These are phyloP conservation scores for Dasyurus viverrinus DNA, from an alignment of 2,113 vertebrate genomes.

Conservation along the genomic window DNA sequence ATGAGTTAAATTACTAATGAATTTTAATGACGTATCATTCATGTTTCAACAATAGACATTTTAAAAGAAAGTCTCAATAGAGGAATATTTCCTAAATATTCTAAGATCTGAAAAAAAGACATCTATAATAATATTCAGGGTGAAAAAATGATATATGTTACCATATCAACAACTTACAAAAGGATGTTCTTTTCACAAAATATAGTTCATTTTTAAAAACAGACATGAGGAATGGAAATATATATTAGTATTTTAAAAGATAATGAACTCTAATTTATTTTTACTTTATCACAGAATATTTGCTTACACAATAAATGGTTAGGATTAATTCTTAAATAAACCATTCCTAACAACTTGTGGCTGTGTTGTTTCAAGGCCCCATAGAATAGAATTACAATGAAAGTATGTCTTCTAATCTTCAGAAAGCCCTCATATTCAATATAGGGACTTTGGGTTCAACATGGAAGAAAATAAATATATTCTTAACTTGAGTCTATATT, in stretches of 20 bases:
- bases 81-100: background rate
- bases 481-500: background rate
- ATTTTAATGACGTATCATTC: background rate
- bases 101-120: background rate
- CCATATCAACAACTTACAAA: background rate
- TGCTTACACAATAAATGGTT: conserved; percentile 20
- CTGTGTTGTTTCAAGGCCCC: conserved; percentile 8
- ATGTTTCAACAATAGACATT: background rate
- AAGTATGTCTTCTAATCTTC: no score
- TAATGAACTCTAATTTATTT: background rate
- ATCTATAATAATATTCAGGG: background rate
- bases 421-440: no score
- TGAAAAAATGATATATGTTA: background rate
- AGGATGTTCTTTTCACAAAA: background rate
- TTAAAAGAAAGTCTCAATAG: background rate
- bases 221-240: conserved; percentile 3
- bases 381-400: no score
- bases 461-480: no score
- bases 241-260: background rate
- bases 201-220: background rate
- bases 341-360: background rate
- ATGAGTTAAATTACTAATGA: background rate
- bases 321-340: conserved; percentile 2
- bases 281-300: background rate
- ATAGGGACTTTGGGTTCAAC: background rate